A percentile compares a stretch with the other conserved stretches of the same genome.
Evolutionary conservation across 2,888 invertebrate genomes (phyloP).

Genomic region (Plusia festucae): DNA sequence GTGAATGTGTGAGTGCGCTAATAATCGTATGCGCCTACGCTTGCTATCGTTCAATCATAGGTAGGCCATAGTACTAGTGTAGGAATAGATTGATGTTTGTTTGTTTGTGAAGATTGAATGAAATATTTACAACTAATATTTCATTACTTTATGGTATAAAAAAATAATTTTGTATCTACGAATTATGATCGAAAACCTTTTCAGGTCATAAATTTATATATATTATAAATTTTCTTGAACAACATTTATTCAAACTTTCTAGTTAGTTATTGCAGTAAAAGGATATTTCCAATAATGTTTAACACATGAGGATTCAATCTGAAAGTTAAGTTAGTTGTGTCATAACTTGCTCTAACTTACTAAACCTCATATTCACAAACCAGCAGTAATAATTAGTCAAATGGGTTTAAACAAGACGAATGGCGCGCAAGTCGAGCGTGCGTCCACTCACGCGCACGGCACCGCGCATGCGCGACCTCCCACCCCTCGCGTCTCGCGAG

Average conservation of each 20-base stretch:
- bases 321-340: neutral
- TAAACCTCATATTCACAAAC: constrained; percentile 45
- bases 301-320: too few relatives aligned
- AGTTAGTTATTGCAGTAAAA: too few relatives aligned
- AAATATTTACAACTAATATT: neutral
- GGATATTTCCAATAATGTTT: too few relatives aligned
- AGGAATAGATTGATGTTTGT: constrained; percentile 31
- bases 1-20: constrained; percentile 16
- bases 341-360: neutral
- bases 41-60: constrained; percentile 48
- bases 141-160: neutral
- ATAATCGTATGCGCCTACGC: constrained; percentile 44
- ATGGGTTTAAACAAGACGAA: constrained; percentile 61
- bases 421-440: constrained; percentile 61
- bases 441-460: constrained; percentile 72
- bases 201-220: too few relatives aligned
- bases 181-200: too few relatives aligned
- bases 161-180: too few relatives aligned
- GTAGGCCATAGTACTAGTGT: constrained; percentile 23
- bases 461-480: constrained; percentile 72
- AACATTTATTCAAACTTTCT: too few relatives aligned
- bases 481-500: constrained; percentile 64
- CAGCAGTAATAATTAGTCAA: constrained; percentile 64
- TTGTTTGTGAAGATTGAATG: constrained; percentile 18
- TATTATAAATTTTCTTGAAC: too few relatives aligned